Percentiles rank a stretch among this genome's conserved stretches.
These are phyloP conservation scores for Charaxes varanes DNA, from an alignment of 1,140 invertebrate species.

Conservation along the genomic window DNA sequence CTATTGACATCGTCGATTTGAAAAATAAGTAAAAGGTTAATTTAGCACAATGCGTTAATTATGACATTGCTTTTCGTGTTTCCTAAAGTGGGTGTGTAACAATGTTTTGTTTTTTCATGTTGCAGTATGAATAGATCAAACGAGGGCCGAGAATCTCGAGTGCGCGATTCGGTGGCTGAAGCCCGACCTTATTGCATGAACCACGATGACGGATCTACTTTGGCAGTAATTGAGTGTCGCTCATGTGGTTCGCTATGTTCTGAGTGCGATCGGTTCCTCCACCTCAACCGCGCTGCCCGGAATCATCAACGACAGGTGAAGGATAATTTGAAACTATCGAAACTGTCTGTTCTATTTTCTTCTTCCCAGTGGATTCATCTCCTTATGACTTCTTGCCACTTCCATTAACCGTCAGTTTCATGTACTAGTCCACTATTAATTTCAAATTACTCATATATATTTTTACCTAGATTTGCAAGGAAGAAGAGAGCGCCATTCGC, in stretches of 20 bases:
- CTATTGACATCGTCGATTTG: no score
- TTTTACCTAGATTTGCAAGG: constrained; percentile 85
- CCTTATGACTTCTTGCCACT: no score
- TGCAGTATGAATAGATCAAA: constrained; percentile 32
- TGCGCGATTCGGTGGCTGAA: constrained; percentile 26
- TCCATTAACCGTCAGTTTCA: no score
- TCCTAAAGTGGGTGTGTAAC: no score
- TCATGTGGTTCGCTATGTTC: constrained; percentile 94
- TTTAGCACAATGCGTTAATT: no score
- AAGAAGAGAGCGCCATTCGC: constrained; percentile 94
- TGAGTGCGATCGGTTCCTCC: constrained; percentile 96
- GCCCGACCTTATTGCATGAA: constrained; percentile 86
- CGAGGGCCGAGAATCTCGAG: constrained; percentile 31
- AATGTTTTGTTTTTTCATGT: background rate
- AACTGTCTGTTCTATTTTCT: no score
- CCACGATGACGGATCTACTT: constrained; percentile 96
- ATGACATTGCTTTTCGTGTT: no score
- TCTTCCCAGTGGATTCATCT: no score
- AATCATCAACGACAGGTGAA: constrained; percentile 89
- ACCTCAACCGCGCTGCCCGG: constrained; percentile 91
- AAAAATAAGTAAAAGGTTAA: no score
- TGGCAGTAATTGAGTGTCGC: constrained; percentile 94
- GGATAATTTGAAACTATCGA: no score
- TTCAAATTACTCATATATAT: no score
- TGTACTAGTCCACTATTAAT: no score